Conservation (phyloP, 2,113 vertebrate species). For the Misgurnus anguillicaudatus region DNA sequence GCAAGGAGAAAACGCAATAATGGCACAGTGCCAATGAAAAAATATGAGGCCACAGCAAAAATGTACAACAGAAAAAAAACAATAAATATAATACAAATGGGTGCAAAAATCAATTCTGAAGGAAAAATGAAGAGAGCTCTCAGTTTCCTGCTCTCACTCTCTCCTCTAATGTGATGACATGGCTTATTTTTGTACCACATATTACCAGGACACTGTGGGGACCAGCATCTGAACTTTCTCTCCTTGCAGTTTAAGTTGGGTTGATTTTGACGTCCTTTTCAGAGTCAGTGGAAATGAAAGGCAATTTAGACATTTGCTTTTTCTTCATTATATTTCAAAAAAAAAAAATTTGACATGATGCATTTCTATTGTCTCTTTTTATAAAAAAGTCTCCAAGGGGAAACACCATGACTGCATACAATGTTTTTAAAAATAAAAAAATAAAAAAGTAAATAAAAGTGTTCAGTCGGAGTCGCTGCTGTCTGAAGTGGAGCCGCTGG, state of each 20-base stretch:
- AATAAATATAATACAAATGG: constrained; percentile 49
- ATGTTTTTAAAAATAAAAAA: constrained; percentile 36
- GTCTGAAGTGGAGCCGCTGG: constrained; percentile 86
- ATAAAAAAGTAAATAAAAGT: constrained; percentile 30
- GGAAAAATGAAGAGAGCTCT: constrained; percentile 1
- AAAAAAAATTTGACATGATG: constrained; percentile 48
- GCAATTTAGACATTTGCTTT: constrained; percentile 2
- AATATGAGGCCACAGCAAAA: constrained; percentile 24
- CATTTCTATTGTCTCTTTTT: constrained; percentile 48
- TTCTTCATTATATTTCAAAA: constrained; percentile 37
- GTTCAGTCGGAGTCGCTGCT: constrained; percentile 82
- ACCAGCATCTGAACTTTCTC: constrained; percentile 9
- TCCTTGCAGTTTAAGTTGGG: constrained; percentile 30
- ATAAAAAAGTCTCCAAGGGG: constrained; percentile 54
- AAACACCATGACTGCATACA: constrained; percentile 56
- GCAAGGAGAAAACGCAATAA: constrained; percentile 54
- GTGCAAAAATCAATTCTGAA: constrained; percentile 7
- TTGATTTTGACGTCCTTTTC: constrained; percentile 46
- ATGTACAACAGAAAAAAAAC: background rate
- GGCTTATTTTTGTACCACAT: constrained; percentile 8
- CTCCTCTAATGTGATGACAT: constrained; percentile 24
- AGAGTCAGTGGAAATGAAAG: constrained; percentile 35
- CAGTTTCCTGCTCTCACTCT: background rate
- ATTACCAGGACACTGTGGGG: background rate
- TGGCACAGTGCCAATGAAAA: constrained; percentile 27